Conservation (phyloP, 2,113 vertebrate genomes). For the Aegotheles bennettii region DNA sequence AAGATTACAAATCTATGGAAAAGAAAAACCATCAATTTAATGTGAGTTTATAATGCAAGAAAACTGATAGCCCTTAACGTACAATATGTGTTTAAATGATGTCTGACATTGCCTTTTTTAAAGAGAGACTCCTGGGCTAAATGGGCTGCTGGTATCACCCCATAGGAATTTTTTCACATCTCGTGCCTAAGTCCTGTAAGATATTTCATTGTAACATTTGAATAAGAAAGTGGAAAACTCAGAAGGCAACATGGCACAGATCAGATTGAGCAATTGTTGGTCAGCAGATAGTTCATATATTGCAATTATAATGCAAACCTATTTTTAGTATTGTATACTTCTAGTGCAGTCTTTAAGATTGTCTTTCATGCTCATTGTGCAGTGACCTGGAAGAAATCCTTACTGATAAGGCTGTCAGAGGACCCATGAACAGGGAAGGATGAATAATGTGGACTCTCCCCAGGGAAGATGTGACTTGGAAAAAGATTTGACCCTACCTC, state of each 20-base stretch:
- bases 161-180: not conserved
- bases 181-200: not conserved
- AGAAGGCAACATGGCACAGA: not conserved
- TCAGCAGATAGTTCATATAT: not conserved
- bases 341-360: not conserved
- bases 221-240: not conserved
- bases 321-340: not conserved
- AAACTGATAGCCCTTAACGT: not conserved
- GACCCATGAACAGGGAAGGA: not conserved
- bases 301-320: not conserved
- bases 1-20: not conserved
- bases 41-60: rapidly evolving
- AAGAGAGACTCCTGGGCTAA: not conserved
- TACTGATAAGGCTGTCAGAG: not conserved
- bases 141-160: not conserved
- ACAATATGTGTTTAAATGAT: not conserved
- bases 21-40: not conserved
- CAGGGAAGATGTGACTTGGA: not conserved
- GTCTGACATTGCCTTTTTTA: not conserved
- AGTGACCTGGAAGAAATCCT: slow-evolving; percentile 26
- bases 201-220: not conserved
- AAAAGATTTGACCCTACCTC: not conserved
- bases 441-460: not conserved
- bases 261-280: not conserved
- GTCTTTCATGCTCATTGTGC: not conserved